Conservation (phyloP, 2,888 invertebrate species). For the Prosapia bicincta region DNA sequence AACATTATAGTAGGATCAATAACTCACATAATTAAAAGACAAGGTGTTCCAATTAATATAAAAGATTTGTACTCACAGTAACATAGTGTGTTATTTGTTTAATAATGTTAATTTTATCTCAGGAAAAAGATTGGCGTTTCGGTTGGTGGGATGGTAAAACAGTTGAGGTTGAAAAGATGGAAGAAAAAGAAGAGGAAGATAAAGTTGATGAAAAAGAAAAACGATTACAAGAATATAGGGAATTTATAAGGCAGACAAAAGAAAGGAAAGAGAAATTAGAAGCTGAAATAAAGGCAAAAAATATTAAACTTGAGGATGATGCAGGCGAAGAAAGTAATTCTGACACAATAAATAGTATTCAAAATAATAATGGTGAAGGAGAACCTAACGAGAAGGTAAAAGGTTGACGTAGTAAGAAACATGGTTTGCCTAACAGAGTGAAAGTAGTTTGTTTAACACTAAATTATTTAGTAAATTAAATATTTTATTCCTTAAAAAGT, state of each 20-base stretch:
- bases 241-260: conserved; percentile 14
- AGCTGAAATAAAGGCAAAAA: conserved; percentile 22
- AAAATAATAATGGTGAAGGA: conserved; percentile 22
- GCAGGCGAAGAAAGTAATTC: not conserved
- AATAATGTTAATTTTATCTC: too few relatives aligned
- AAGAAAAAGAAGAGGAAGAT: conserved; percentile 30
- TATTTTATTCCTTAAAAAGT: not conserved
- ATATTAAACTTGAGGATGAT: conserved; percentile 17
- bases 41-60: too few relatives aligned
- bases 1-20: too few relatives aligned
- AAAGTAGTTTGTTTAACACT: not conserved
- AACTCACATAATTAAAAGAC: too few relatives aligned
- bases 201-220: conserved; percentile 31
- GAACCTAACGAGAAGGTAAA: conserved; percentile 6
- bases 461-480: not conserved
- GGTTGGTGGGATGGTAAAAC: conserved; percentile 42
- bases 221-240: conserved; percentile 24
- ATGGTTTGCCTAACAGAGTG: not conserved
- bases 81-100: too few relatives aligned
- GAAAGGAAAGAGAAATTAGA: conserved; percentile 30
- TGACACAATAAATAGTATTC: conserved; percentile 6
- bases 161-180: conserved; percentile 33
- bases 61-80: too few relatives aligned
- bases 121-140: conserved; percentile 36
- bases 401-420: conserved; percentile 5